Conservation (phyloP, 2,888 invertebrate genomes). For the Catocala nupta region DNA sequence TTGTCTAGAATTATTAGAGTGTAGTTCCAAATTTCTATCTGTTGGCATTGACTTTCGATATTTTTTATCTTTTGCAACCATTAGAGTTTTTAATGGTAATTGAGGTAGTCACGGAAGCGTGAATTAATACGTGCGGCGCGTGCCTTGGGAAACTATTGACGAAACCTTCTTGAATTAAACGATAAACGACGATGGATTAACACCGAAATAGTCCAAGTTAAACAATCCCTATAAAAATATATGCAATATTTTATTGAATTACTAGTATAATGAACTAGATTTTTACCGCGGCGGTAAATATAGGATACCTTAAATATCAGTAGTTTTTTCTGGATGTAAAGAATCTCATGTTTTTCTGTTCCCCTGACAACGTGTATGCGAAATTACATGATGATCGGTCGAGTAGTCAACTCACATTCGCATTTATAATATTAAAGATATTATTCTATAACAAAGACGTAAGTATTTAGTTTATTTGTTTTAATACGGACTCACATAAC, state of each 20-base stretch:
- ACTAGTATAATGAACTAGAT: too few relatives aligned
- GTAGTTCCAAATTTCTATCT: constrained; percentile 68
- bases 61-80: constrained; percentile 66
- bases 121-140: constrained; percentile 65
- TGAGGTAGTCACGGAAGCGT: constrained; percentile 71
- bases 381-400: too few relatives aligned
- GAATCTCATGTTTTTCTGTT: too few relatives aligned
- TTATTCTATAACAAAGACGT: too few relatives aligned
- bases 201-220: constrained; percentile 18
- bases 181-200: constrained; percentile 35
- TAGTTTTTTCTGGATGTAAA: too few relatives aligned
- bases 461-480: too few relatives aligned
- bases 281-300: too few relatives aligned
- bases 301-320: too few relatives aligned
- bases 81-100: constrained; percentile 65
- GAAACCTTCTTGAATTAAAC: constrained; percentile 38
- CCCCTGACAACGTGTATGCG: too few relatives aligned
- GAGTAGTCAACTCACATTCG: too few relatives aligned
- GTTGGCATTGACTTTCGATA: constrained; percentile 75
- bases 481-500: too few relatives aligned
- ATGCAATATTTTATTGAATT: background rate
- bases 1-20: constrained; percentile 70
- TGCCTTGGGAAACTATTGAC: constrained; percentile 53
- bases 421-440: too few relatives aligned
- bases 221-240: constrained; percentile 1